Conservation (phyloP, 2,888 invertebrate species). For the Parthenolecanium corni region DNA sequence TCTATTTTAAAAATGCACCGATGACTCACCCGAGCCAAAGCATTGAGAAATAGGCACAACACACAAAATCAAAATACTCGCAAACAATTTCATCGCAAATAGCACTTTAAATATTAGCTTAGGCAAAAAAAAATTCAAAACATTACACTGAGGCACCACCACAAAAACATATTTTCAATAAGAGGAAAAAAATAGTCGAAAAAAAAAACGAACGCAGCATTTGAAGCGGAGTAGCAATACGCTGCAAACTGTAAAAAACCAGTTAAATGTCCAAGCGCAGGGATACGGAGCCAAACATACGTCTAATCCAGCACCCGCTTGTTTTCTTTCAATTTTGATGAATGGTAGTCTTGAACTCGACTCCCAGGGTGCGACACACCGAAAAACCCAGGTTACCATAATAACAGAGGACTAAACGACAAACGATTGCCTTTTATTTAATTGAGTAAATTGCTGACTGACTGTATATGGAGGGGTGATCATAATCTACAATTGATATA, state of each 20-base stretch:
- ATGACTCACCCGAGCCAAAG: too few species aligned
- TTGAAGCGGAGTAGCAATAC: conserved; percentile 2
- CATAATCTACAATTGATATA: too few species aligned
- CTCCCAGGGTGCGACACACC: conserved; percentile 1
- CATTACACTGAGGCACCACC: background rate
- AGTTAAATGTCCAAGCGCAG: too few species aligned
- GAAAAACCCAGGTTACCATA: conserved; percentile 15
- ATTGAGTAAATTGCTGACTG: conserved; percentile 16
- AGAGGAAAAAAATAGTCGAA: background rate
- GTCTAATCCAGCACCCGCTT: conserved; percentile 13
- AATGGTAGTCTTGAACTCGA: conserved; percentile 4
- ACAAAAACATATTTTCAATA: background rate
- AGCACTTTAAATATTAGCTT: too few species aligned
- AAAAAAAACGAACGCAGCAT: background rate
- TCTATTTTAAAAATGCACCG: too few species aligned
- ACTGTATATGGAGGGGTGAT: too few species aligned
- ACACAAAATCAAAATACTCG: too few species aligned
- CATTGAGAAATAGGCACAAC: too few species aligned
- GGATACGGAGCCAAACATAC: background rate
- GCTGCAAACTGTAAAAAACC: too few species aligned
- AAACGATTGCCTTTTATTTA: conserved; percentile 11
- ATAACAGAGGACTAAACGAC: conserved; percentile 20
- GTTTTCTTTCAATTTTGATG: conserved; percentile 19
- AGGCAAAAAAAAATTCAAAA: background rate
- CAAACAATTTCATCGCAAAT: too few species aligned